Conservation (phyloP, 2,113 vertebrate species). For the Pluvialis apricaria region DNA sequence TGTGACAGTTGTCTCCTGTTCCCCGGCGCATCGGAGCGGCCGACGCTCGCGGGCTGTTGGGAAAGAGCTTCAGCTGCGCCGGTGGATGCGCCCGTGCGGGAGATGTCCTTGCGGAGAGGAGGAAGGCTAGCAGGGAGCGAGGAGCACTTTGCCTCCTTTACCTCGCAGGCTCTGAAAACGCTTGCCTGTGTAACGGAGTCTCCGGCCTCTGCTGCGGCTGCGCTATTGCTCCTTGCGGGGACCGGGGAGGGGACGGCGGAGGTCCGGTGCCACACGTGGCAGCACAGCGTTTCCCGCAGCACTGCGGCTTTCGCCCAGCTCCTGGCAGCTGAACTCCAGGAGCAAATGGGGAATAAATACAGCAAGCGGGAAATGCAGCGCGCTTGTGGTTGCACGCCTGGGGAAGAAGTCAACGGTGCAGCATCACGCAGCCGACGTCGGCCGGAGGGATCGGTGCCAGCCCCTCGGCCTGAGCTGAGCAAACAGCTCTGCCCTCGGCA, state of each 20-base stretch:
- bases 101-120: not conserved
- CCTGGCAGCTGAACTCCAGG: rapidly evolving
- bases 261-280: rapidly evolving
- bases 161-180: not conserved
- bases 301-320: rapidly evolving
- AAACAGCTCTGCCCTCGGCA: rapidly evolving
- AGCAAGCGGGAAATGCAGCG: rapidly evolving
- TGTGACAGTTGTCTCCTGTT: slow-evolving; percentile 53
- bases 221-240: rapidly evolving
- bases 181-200: rapidly evolving
- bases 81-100: not conserved
- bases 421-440: rapidly evolving
- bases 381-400: rapidly evolving
- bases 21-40: not conserved
- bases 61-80: not conserved
- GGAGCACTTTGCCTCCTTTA: not conserved
- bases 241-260: not conserved
- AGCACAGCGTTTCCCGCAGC: rapidly evolving
- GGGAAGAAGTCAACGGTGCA: not conserved
- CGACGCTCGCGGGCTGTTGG: not conserved
- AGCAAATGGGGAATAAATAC: rapidly evolving
- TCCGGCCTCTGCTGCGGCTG: rapidly evolving
- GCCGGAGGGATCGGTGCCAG: rapidly evolving
- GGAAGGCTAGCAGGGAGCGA: not conserved
- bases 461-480: not conserved